Percentiles rank a stretch among this genome's conserved stretches.
Evolutionary conservation across 2,888 invertebrate genomes (phyloP).

Genomic region (Phorcus lineatus): DNA sequence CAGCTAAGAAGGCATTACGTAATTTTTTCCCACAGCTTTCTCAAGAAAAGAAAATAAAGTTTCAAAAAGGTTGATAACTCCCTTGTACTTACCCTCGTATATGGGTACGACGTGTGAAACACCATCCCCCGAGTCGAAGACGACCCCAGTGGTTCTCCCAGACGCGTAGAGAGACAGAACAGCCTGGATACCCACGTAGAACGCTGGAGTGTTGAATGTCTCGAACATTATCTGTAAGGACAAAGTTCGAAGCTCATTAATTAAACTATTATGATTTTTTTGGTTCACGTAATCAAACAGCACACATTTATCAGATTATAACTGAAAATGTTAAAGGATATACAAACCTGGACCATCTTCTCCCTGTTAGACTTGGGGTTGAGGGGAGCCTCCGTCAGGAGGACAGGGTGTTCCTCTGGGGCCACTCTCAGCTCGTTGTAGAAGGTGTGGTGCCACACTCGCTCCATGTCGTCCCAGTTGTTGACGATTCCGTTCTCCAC

Average conservation of each 20-base stretch:
- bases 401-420: conserved; percentile 87
- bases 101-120: conserved; percentile 88
- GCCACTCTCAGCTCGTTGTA: conserved; percentile 75
- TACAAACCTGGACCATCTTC: conserved; percentile 84
- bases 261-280: no score
- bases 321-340: no score
- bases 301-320: no score
- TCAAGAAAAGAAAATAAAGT: not conserved
- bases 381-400: conserved; percentile 90
- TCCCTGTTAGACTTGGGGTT: conserved; percentile 92
- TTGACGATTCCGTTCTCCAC: conserved; percentile 71
- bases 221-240: conserved; percentile 49
- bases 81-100: conserved; percentile 81
- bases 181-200: conserved; percentile 66
- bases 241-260: no score
- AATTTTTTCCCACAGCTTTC: not conserved
- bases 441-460: conserved; percentile 73
- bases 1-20: not conserved
- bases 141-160: conserved; percentile 84
- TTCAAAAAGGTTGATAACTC: not conserved
- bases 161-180: conserved; percentile 65
- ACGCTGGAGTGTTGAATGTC: conserved; percentile 55
- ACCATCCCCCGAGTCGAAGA: conserved; percentile 64
- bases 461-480: conserved; percentile 73
- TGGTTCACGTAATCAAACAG: no score